These are phyloP conservation scores for Frieseomelitta varia DNA, from an alignment of 1,140 invertebrate species.

Conservation along the genomic window DNA sequence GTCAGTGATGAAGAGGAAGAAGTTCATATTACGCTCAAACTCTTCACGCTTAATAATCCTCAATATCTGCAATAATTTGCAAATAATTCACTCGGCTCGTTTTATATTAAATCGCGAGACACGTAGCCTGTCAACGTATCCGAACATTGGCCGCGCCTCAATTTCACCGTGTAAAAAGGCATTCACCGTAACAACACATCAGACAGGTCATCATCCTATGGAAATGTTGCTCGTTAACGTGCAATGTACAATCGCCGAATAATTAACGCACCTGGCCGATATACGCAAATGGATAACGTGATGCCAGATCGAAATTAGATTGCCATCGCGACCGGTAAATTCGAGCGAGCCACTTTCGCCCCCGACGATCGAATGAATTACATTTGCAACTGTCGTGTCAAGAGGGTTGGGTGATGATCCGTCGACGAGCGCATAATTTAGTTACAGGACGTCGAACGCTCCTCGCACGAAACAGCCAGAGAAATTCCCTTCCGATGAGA, in stretches of 20 bases:
- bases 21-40: too few relatives aligned
- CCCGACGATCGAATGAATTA: constrained; percentile 6
- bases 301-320: constrained; percentile 24
- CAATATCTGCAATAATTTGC: too few relatives aligned
- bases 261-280: background rate
- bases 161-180: background rate
- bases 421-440: constrained; percentile 24
- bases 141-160: too few relatives aligned
- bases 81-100: too few relatives aligned
- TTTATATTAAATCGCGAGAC: too few relatives aligned
- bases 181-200: background rate
- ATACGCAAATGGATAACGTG: background rate
- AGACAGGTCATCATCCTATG: background rate
- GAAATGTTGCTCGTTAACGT: background rate
- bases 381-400: background rate
- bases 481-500: background rate
- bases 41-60: too few relatives aligned
- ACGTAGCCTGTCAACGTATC: too few relatives aligned
- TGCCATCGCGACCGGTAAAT: background rate
- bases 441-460: constrained; percentile 10
- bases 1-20: too few relatives aligned
- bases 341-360: background rate
- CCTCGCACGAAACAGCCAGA: background rate
- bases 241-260: background rate
- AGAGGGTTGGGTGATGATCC: background rate